Percentiles rank a stretch among this genome's conserved stretches.
Conservation (phyloP, 2,797 vertebrate genomes). For the Pyrocephalus nanus region DNA sequence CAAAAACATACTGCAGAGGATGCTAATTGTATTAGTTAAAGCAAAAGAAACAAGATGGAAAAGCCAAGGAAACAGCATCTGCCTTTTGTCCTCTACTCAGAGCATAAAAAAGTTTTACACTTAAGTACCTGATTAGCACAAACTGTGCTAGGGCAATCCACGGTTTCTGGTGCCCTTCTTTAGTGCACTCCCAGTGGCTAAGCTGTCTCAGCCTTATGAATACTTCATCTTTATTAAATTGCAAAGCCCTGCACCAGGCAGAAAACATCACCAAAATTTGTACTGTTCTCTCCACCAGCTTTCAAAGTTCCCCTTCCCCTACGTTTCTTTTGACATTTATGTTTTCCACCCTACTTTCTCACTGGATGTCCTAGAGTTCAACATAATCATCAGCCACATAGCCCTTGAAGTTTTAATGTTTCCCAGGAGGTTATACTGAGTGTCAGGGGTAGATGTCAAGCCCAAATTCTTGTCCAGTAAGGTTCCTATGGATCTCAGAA, state of each 20-base stretch:
- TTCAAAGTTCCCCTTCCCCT: background rate
- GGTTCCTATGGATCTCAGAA: background rate
- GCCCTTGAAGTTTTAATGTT: constrained; percentile 47
- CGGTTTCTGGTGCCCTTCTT: background rate
- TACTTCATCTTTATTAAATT: background rate
- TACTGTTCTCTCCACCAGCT: background rate
- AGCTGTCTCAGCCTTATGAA: background rate
- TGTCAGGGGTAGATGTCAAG: constrained; percentile 1
- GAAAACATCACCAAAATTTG: background rate
- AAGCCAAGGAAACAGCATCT: background rate
- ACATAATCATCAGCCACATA: constrained; percentile 26
- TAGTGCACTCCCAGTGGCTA: background rate
- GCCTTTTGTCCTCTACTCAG: background rate
- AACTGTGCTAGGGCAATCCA: background rate
- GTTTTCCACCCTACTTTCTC: background rate
- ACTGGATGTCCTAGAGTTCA: constrained; percentile 13
- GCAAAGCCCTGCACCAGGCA: background rate
- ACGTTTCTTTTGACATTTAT: background rate
- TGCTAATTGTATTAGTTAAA: background rate
- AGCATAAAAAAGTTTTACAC: background rate
- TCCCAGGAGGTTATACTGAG: constrained; percentile 43
- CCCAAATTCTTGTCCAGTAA: background rate
- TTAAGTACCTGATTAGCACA: background rate
- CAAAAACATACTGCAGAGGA: background rate
- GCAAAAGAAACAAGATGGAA: background rate